phyloP scores from a whole-genome alignment of 2,113 vertebrate genomes.

The Colinus virginianus region DNA sequence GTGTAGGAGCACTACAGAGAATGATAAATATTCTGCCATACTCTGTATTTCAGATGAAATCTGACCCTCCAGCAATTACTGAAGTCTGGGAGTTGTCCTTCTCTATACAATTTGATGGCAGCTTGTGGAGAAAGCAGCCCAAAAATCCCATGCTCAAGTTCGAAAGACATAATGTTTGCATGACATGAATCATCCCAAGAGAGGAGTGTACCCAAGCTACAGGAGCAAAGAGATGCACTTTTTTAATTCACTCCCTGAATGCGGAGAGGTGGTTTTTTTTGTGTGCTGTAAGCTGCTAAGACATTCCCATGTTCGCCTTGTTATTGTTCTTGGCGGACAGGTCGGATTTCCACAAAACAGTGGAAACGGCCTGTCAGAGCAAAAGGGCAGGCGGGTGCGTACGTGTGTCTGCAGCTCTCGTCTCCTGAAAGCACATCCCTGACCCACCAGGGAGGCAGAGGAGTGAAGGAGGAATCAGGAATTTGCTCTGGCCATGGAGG shows the following conservation, averaged over 20 bases:
- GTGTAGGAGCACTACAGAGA: background rate
- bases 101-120: background rate
- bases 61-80: background rate
- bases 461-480: background rate
- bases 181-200: background rate
- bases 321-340: background rate
- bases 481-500: background rate
- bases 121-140: background rate
- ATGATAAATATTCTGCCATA: background rate
- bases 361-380: slow-evolving; percentile 8
- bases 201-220: background rate
- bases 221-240: background rate
- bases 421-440: background rate
- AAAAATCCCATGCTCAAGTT: background rate
- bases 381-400: background rate
- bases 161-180: rapidly evolving
- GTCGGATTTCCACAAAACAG: background rate
- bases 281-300: background rate
- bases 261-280: background rate
- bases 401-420: background rate
- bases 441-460: background rate
- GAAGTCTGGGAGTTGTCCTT: background rate
- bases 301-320: background rate
- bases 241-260: background rate
- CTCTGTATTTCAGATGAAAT: background rate